Base-by-base conservation (phyloP, 2,888 invertebrate species). In the Agrochola macilenta region DNA sequence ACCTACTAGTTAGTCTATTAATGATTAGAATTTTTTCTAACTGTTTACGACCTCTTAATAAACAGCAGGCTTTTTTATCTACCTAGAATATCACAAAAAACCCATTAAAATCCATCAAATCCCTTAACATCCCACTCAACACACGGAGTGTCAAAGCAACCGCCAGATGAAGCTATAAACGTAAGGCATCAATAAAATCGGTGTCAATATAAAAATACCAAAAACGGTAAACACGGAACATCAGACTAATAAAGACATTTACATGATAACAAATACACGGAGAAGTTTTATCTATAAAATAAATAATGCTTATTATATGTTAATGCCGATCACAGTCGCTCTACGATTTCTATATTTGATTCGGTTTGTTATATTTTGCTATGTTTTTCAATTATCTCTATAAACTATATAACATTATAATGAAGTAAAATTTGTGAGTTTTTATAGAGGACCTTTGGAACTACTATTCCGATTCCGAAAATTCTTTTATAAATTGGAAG, bases 181-280 rank as follows among this genome's bases (percentile, higher is more conserved):
- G 46, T 30, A 30, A 20, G 65, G 1, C 54, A 57, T 58, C 72
- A 83, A 83, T 86, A 83, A 83, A 70, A 66, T 58, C 57, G 68
- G 65, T 76, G 58, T 70, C 84, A 60, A 54, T 52, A 60, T 65
- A 75, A 63, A 79, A 76, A 60, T 60, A 64, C 74, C 1, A 74
- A 79, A 83, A 86, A 83, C 83, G 86, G 84, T 86, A 76, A 63
- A 74, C 60, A 14, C 23, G 26, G 70, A 69, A 73, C 60, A 72
- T 64, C 46, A 1, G 65, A 70, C 72, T 83, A 84, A 84, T 86
- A 74, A 83, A 84, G 54, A 79, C 86, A 74, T 83, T 86, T 60
- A 81, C 69, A 73, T 81, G 76, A 68, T 73, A 85, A 69, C 71
- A 76, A 57, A 69, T 39, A 72, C 11, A 35, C 61, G 57, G n/a